Percentiles rank a stretch among this genome's conserved stretches.
Evolutionary conservation across 2,797 vertebrate species (phyloP).

Genomic region (Coccyzus lansbergi): DNA sequence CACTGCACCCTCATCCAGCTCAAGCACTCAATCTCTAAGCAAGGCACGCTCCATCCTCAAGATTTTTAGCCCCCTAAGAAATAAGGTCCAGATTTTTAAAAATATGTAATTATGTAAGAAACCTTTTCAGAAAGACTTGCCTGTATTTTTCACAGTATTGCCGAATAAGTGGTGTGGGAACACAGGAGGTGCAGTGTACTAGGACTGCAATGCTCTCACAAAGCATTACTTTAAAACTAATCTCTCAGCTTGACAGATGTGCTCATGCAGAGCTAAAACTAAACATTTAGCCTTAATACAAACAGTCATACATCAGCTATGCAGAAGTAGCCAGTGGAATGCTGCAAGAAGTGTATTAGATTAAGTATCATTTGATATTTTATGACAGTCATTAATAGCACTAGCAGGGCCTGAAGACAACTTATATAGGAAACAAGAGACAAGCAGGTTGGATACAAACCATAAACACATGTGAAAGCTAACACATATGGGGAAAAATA

Average conservation of each 20-base stretch:
- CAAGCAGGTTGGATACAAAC: neutral
- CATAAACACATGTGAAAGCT: neutral
- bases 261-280: slow-evolving; percentile 18
- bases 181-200: neutral
- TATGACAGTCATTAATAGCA: slow-evolving; percentile 39
- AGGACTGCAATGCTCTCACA: neutral
- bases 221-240: slow-evolving; percentile 39
- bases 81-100: neutral
- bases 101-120: neutral
- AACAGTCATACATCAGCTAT: slow-evolving; percentile 23
- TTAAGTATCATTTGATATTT: slow-evolving; percentile 50
- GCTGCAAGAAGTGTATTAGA: neutral
- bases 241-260: slow-evolving; percentile 22
- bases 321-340: neutral
- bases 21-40: neutral
- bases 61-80: neutral
- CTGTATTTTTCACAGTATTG: neutral
- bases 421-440: neutral
- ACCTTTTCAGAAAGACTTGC: neutral
- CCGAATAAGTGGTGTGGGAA: neutral
- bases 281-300: slow-evolving; percentile 35
- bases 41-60: neutral
- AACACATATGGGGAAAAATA: slow-evolving; percentile 24
- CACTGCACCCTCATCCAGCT: neutral
- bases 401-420: neutral